phyloP scores from a whole-genome alignment of 2,888 invertebrate genomes.

The Eupithecia centaureata region DNA sequence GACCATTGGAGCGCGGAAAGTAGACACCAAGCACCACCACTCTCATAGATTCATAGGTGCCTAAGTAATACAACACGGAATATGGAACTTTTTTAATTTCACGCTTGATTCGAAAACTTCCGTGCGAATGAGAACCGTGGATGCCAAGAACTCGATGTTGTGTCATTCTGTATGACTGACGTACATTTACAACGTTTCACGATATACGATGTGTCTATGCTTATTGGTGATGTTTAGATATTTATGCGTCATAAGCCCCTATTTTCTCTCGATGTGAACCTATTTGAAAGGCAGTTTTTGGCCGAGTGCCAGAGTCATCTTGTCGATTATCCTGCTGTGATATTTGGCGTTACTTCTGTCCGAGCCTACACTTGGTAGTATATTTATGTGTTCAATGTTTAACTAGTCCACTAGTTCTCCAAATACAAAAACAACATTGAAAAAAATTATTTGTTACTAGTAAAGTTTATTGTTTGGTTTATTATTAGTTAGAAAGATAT shows the following conservation, averaged over 20 bases:
- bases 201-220: constrained; percentile 20
- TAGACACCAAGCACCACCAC: constrained; percentile 42
- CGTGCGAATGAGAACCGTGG: constrained; percentile 49
- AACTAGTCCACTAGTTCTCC: too few species aligned
- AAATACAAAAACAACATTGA: too few species aligned
- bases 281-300: constrained; percentile 36
- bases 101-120: constrained; percentile 75
- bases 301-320: constrained; percentile 38
- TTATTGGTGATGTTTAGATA: constrained; percentile 20
- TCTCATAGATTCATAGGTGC: constrained; percentile 54
- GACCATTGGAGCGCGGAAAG: constrained; percentile 51
- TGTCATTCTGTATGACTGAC: constrained; percentile 46
- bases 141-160: constrained; percentile 58
- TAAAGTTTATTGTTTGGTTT: too few species aligned
- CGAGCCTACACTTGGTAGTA: background rate
- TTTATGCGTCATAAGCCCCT: constrained; percentile 28
- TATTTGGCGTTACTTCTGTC: constrained; percentile 21
- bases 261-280: constrained; percentile 22
- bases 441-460: too few species aligned
- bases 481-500: too few species aligned
- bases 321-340: constrained; percentile 31
- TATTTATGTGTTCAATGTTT: constrained; percentile 1
- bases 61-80: constrained; percentile 53
- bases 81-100: constrained; percentile 80
- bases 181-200: constrained; percentile 16